Base-by-base conservation (phyloP, 1,140 invertebrate genomes). In the Limonius californicus region DNA sequence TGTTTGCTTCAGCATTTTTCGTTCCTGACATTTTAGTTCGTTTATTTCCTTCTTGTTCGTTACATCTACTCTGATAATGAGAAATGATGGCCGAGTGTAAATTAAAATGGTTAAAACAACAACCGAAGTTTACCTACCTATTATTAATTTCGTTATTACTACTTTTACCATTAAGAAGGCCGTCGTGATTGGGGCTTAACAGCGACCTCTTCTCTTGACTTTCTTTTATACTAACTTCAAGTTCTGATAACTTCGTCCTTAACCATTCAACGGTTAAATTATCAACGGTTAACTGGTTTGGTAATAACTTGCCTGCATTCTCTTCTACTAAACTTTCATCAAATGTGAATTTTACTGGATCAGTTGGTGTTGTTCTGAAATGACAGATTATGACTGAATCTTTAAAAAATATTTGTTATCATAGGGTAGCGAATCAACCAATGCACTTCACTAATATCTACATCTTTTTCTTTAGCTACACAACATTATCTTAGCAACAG, bases 201-300 rank as follows among this genome's bases (percentile, higher is more conserved):
- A 54, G 1, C 0, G 79, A 74, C 63, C 85, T 80, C 70, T 84
- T 84, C 69, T 87, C 86, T 73, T 88, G 83, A 58, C 81, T 85
- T 39, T 90, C 87, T 71, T 85, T 85, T 18, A 91, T 78, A 18
- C 82, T 80, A 12, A 79, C 78, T 77, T 94, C 91, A 45, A 95
- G 74, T 65, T 95, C 91, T 1, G 80, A 81, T 27, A 93, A 74
- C 64, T 90, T 88, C 59, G 84, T 87, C 64, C 89, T 83, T 30
- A 95, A 74, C 88, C 89, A 92, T 66, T 94, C 91, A 32, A 94
- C 86, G 0, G 94, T 97, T 11, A 94, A 82, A 76, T 95, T 95
- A 77, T 97, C 93, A 0, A 96, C 89, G 0, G 92, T 91, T 42
- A 97, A 73, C 70, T 89, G 87, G 77, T 92, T 92, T 6, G 89